Evolutionary conservation across 1,140 invertebrate species (phyloP).

Genomic region (Papilio glaucus): DNA sequence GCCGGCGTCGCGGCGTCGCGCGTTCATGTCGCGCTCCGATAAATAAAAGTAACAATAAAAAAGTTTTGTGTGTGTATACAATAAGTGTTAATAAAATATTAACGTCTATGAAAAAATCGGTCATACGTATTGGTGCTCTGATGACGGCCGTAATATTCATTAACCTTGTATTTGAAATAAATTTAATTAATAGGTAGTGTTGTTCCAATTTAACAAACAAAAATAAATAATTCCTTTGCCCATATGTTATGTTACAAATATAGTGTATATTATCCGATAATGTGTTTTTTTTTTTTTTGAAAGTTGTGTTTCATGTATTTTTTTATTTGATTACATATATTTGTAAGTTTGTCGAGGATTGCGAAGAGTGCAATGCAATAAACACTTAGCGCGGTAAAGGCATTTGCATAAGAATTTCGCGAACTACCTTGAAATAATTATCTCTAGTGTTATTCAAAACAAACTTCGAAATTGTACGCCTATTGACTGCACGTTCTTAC

Average conservation of each 20-base stretch:
- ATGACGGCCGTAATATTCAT: background rate
- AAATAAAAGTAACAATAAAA: conserved; percentile 30
- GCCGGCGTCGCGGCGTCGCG: conserved; percentile 57
- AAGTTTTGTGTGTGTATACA: conserved; percentile 25
- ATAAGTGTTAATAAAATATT: no score
- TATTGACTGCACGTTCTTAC: conserved; percentile 16
- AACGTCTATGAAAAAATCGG: no score
- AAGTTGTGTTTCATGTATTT: background rate
- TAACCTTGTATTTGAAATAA: background rate
- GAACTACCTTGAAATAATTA: conserved; percentile 54
- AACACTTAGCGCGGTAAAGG: conserved; percentile 24
- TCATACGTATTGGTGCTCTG: conserved; percentile 25
- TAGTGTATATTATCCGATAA: background rate
- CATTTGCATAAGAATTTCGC: conserved; percentile 74
- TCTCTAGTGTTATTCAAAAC: conserved; percentile 41
- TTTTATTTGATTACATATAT: conserved; percentile 15
- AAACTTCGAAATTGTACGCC: conserved; percentile 23
- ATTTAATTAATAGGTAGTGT: background rate
- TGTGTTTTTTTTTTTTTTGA: background rate
- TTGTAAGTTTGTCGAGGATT: conserved; percentile 42
- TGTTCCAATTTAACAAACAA: background rate
- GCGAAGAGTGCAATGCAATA: conserved; percentile 52
- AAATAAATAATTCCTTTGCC: background rate
- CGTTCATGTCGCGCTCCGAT: conserved; percentile 52
- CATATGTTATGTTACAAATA: background rate